Evolutionary conservation across 2,113 vertebrate species (phyloP).

Genomic region (Leptobrachium ailaonicum): DNA sequence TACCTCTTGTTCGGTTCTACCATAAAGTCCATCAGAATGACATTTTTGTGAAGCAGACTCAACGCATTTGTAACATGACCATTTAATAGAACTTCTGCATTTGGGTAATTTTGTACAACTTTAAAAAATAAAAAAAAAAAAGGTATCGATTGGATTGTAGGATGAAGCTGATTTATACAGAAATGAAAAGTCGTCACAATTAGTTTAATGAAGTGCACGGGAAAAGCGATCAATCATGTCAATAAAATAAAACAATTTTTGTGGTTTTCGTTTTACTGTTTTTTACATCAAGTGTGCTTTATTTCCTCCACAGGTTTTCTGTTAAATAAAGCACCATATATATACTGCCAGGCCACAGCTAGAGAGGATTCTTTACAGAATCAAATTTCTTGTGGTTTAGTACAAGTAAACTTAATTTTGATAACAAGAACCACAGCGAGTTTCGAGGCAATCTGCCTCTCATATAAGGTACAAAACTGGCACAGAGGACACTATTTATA

Average conservation of each 20-base stretch:
- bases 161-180: conserved; percentile 65
- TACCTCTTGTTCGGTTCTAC: no score
- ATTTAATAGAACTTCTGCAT: background rate
- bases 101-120: background rate
- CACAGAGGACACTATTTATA: conserved; percentile 96
- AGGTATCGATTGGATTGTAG: conserved; percentile 42
- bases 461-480: conserved; percentile 98
- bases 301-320: conserved; percentile 93
- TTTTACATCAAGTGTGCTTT: conserved; percentile 98
- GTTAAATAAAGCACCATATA: conserved; percentile 99
- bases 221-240: conserved; percentile 79
- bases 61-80: background rate
- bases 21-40: background rate
- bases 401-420: conserved; percentile 99
- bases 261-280: conserved; percentile 62
- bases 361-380: conserved; percentile 99
- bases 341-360: conserved; percentile 98
- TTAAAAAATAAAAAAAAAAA: background rate
- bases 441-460: conserved; percentile 84
- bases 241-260: conserved; percentile 96
- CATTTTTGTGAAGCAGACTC: background rate
- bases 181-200: conserved; percentile 80
- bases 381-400: conserved; percentile 98
- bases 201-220: conserved; percentile 85
- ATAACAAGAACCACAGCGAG: conserved; percentile 97